Conservation (phyloP, 2,888 invertebrate genomes). For the Temnothorax rugatulus region DNA sequence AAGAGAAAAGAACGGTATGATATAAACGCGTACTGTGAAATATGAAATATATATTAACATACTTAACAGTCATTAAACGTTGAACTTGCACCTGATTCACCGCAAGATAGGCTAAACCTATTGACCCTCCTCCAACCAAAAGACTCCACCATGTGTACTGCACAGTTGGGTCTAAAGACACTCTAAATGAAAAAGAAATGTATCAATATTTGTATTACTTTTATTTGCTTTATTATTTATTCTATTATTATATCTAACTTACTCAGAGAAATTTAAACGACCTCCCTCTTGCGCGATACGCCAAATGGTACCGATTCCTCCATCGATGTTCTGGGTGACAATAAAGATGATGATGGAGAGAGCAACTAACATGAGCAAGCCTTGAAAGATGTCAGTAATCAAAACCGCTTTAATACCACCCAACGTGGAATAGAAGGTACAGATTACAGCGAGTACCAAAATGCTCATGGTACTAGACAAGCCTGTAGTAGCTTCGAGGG, state of each 20-base stretch:
- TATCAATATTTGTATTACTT: background rate
- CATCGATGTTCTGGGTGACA: slow-evolving; percentile 89
- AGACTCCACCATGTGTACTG: slow-evolving; percentile 94
- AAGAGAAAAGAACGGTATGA: background rate
- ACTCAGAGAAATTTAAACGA: slow-evolving; percentile 91
- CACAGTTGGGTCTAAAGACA: slow-evolving; percentile 93
- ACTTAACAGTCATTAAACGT: slow-evolving; percentile 91
- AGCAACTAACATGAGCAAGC: slow-evolving; percentile 93
- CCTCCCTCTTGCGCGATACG: slow-evolving; percentile 89
- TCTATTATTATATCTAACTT: slow-evolving; percentile 75
- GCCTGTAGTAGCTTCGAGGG: slow-evolving; percentile 88
- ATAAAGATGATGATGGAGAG: slow-evolving; percentile 92
- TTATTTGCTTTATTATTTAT: background rate
- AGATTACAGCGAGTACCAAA: slow-evolving; percentile 88
- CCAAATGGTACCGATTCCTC: slow-evolving; percentile 91
- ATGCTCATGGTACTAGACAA: slow-evolving; percentile 86
- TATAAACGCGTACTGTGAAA: background rate
- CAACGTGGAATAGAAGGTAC: slow-evolving; percentile 95
- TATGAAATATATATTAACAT: slow-evolving; percentile 76
- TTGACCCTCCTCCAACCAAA: slow-evolving; percentile 91
- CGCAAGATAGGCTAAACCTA: slow-evolving; percentile 93
- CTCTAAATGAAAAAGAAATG: slow-evolving; percentile 85
- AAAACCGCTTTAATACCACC: slow-evolving; percentile 97
- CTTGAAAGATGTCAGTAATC: slow-evolving; percentile 95
- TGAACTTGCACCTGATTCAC: slow-evolving; percentile 96